A percentile compares a stretch with the other conserved stretches of the same genome.
These are phyloP conservation scores for Trigoniulus corallinus DNA, from an alignment of 1,140 invertebrate species.

Conservation along the genomic window DNA sequence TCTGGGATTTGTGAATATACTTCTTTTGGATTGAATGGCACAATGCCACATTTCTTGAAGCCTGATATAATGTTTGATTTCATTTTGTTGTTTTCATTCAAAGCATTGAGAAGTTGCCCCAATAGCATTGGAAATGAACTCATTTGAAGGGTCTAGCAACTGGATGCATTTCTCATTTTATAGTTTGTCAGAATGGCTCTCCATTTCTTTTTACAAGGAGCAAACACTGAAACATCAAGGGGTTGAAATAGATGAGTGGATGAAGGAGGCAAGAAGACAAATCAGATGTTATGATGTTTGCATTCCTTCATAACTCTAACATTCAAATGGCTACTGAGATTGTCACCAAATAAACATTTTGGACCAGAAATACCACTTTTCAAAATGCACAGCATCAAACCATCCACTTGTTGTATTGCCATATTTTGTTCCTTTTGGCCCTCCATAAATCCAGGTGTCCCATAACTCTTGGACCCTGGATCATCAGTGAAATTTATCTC, in stretches of 20 bases:
- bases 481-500: slow-evolving; percentile 29
- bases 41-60: slow-evolving; percentile 18
- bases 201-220: slow-evolving; percentile 23
- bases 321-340: slow-evolving; percentile 24
- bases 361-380: slow-evolving; percentile 19
- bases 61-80: slow-evolving; percentile 15
- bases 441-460: slow-evolving; percentile 18
- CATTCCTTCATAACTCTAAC: slow-evolving; percentile 18
- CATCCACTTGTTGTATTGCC: slow-evolving; percentile 20
- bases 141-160: slow-evolving; percentile 13
- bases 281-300: slow-evolving; percentile 21
- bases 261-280: slow-evolving; percentile 24
- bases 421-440: slow-evolving; percentile 16
- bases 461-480: slow-evolving; percentile 22
- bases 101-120: slow-evolving; percentile 11
- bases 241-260: slow-evolving; percentile 25
- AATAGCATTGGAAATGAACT: slow-evolving; percentile 15
- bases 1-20: slow-evolving; percentile 11
- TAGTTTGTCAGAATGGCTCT: slow-evolving; percentile 19
- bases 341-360: slow-evolving; percentile 26
- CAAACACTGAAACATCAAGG: slow-evolving; percentile 23
- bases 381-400: slow-evolving; percentile 22
- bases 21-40: slow-evolving; percentile 15
- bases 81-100: slow-evolving; percentile 8
- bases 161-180: slow-evolving; percentile 17